Percentiles rank a stretch among this genome's conserved stretches.
These are phyloP conservation scores for Cosmopolites sordidus DNA, from an alignment of 2,888 invertebrate genomes.

Conservation along the genomic window DNA sequence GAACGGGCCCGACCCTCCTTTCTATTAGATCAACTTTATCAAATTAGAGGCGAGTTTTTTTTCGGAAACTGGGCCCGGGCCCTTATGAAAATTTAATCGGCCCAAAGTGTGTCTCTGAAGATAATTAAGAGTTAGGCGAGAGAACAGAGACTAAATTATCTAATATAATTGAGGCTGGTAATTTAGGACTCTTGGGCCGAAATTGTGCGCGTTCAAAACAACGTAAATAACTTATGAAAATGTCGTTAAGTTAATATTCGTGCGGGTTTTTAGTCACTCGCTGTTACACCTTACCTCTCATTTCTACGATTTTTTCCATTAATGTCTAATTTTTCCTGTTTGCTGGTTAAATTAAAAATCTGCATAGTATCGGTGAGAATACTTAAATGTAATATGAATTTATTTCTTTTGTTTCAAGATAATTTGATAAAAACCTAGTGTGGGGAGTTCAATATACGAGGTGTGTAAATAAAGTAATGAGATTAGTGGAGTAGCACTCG, in stretches of 20 bases:
- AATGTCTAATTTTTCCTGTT: too few species aligned
- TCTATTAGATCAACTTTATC: conserved; percentile 26
- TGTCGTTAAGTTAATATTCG: conserved; percentile 6
- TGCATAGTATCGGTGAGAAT: too few species aligned
- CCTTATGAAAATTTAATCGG: conserved; percentile 27
- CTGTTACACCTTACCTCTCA: too few species aligned
- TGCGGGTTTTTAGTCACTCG: too few species aligned
- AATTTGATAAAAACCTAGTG: too few species aligned
- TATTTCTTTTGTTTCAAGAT: too few species aligned
- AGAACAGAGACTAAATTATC: conserved; percentile 17
- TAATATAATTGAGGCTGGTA: conserved; percentile 18
- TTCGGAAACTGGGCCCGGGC: conserved; percentile 12
- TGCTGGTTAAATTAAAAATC: too few species aligned
- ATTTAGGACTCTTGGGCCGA: conserved; percentile 7
- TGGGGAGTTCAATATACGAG: too few species aligned
- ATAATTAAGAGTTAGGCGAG: conserved; percentile 24
- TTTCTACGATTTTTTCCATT: too few species aligned
- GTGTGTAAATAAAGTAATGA: too few species aligned
- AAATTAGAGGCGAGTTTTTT: conserved; percentile 21
- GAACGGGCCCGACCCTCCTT: conserved; percentile 17
- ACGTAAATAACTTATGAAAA: conserved; percentile 12
- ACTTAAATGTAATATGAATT: too few species aligned
- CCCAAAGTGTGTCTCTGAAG: conserved; percentile 24
- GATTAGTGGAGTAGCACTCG: too few species aligned
- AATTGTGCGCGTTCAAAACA: conserved; percentile 13